Base-by-base conservation (phyloP, 2,797 vertebrate genomes). In the Odontamblyopus lacepedii region DNA sequence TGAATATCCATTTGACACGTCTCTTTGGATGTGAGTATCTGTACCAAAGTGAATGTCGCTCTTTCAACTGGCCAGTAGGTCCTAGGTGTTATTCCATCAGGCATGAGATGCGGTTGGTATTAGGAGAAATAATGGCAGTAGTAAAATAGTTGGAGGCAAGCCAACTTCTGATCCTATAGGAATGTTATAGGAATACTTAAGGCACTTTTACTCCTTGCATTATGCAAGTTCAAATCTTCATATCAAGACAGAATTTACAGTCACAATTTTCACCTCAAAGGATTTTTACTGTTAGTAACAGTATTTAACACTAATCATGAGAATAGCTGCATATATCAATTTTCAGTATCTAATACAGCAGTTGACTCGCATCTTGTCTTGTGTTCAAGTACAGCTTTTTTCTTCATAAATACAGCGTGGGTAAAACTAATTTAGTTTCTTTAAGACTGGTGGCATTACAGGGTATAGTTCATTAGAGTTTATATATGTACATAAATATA, bases 371-470 rank as follows among this genome's bases (percentile, higher is more conserved):
- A 84, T 79, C 78, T 85, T 90, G 83, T 85, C 84, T 86, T 83
- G 83, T 72, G 8, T 75, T 76, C 70, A 72, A 80, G 81, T 77
- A 83, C 84, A 86, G 85, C 84, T 86, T 85, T 81, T 70, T 78
- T 71, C 80, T 86, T 85, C 80, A 76, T 73, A 84, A 87, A 78
- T 76, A 59, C 79, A 78, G 78, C 66, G 74, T 86, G 82, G 71
- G 83, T 91, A 86, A 75, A 73, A 90, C 77, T 82, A 79, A 74
- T 78, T 87, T 79, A 88, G 80, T 84, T 91, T 90, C 80, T 88
- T 83, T 77, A 89, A 88, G 86, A 83, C 82, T 74, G 80, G 74
- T 90, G 89, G 90, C 90, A 92, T 93, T 92, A 94, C 93, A 94
- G 92, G 93, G 92, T 94, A 92, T 92, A 89, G 89, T 91, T 60